Conservation (phyloP, 2,113 vertebrate genomes). For the Gymnarchus niloticus region DNA sequence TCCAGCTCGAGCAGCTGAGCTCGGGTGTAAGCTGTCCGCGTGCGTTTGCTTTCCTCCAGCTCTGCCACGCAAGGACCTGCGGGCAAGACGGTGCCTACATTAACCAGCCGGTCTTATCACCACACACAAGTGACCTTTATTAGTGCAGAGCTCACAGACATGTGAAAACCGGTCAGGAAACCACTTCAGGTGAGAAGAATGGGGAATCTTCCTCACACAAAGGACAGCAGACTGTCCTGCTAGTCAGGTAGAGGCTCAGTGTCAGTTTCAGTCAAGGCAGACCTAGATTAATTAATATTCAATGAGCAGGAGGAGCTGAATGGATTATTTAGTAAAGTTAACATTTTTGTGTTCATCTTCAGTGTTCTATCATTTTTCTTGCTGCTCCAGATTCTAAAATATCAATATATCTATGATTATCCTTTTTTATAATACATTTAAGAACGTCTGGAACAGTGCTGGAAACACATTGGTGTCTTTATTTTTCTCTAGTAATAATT, state of each 20-base stretch:
- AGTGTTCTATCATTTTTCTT: too few relatives aligned
- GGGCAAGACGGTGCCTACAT: neutral
- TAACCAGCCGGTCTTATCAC: too few relatives aligned
- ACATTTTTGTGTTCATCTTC: neutral
- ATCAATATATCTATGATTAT: too few relatives aligned
- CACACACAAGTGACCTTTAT: too few relatives aligned
- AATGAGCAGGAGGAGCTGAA: neutral
- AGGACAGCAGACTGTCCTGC: neutral
- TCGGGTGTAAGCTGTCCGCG: conserved; percentile 88
- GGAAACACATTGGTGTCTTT: too few relatives aligned
- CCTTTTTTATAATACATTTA: too few relatives aligned
- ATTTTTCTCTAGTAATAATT: neutral
- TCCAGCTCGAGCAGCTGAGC: conserved; percentile 93
- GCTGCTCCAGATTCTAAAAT: too few relatives aligned
- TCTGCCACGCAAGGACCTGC: conserved; percentile 74
- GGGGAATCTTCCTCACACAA: neutral
- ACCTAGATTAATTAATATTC: neutral
- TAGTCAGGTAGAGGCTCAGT: neutral
- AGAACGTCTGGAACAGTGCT: too few relatives aligned
- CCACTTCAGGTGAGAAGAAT: neutral
- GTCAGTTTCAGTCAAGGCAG: neutral
- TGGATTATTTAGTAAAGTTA: neutral
- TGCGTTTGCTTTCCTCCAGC: conserved; percentile 88
- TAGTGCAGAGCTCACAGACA: neutral
- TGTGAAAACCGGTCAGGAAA: neutral